Conservation (phyloP, 2,113 vertebrate species). For the Siniperca chuatsi region DNA sequence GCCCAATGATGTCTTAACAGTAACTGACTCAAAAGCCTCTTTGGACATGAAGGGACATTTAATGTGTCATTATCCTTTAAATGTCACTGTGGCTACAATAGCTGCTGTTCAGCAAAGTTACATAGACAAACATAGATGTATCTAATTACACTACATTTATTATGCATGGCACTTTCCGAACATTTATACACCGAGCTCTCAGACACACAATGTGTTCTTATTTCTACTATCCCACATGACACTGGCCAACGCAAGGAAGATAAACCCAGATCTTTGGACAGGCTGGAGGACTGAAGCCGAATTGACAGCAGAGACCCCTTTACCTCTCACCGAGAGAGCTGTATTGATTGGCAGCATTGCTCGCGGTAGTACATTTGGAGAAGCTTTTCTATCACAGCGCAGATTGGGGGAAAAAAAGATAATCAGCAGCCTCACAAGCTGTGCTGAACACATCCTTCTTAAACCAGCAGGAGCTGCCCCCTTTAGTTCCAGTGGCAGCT, state of each 20-base stretch:
- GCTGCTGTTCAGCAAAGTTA: not conserved
- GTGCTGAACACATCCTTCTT: slow-evolving; percentile 77
- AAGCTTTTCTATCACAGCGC: slow-evolving; percentile 74
- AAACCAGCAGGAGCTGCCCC: slow-evolving; percentile 68
- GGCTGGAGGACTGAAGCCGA: slow-evolving; percentile 50
- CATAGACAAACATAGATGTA: not conserved
- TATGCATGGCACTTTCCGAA: not conserved
- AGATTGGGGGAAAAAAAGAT: slow-evolving; percentile 61
- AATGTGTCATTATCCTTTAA: not conserved
- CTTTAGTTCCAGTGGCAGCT: slow-evolving; percentile 66
- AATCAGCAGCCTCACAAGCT: slow-evolving; percentile 77
- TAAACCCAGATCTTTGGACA: slow-evolving; percentile 45
- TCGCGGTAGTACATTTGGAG: slow-evolving; percentile 67
- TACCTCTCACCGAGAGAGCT: slow-evolving; percentile 60
- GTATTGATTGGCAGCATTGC: slow-evolving; percentile 79
- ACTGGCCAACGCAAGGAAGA: slow-evolving; percentile 41
- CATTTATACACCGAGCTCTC: not conserved
- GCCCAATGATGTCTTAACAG: not conserved
- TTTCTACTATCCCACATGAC: slow-evolving; percentile 27
- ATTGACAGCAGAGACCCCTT: slow-evolving; percentile 50
- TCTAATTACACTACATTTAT: not conserved
- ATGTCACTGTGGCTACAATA: not conserved
- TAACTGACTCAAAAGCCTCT: not conserved
- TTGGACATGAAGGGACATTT: not conserved
- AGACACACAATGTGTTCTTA: not conserved